Conservation (phyloP, 2,113 vertebrate genomes). For the Apaloderma vittatum region DNA sequence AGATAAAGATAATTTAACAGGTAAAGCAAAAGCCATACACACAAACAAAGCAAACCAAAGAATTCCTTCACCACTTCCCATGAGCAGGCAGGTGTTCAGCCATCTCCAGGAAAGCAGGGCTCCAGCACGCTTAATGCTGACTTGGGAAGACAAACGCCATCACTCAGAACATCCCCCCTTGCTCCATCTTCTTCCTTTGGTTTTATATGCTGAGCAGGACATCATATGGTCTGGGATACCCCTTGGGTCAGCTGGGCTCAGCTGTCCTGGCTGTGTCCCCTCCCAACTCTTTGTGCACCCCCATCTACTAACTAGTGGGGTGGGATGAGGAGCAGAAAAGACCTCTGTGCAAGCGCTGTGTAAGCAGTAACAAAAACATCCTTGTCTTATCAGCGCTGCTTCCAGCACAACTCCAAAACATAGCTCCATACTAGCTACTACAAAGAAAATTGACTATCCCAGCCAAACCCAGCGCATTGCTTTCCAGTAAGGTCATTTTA, state of each 20-base stretch:
- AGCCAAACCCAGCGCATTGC: background rate
- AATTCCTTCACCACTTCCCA: background rate
- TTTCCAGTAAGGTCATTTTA: background rate
- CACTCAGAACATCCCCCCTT: background rate
- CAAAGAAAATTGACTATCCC: too few relatives aligned
- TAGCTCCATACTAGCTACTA: background rate
- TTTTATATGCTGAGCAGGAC: background rate
- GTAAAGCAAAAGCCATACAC: background rate
- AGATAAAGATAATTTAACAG: background rate
- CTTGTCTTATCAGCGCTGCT: background rate
- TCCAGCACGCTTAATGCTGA: background rate
- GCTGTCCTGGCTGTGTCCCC: background rate
- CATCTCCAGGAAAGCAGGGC: background rate
- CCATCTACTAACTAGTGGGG: background rate
- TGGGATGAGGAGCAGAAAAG: background rate
- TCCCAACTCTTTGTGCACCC: background rate
- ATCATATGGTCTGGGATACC: background rate
- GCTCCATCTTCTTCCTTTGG: background rate
- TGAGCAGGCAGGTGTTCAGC: background rate
- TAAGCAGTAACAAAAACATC: background rate
- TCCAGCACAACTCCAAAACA: background rate
- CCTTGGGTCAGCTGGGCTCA: background rate
- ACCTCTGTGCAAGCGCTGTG: background rate
- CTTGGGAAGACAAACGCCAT: background rate
- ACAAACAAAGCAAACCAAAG: background rate